Conservation (phyloP, 2,888 invertebrate species). For the Bembecia ichneumoniformis region DNA sequence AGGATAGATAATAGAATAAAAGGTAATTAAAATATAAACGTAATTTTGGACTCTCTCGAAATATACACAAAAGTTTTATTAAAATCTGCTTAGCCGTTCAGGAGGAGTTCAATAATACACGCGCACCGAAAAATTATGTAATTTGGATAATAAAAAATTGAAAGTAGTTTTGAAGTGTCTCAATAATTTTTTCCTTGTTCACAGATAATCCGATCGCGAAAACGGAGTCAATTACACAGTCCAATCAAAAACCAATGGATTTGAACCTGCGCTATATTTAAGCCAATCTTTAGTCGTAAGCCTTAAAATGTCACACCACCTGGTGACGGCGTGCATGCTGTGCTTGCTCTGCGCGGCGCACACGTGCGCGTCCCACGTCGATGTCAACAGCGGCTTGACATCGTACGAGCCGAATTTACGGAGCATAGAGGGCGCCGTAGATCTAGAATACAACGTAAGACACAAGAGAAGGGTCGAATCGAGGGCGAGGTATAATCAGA, state of each 20-base stretch:
- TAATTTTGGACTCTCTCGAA: too few species aligned
- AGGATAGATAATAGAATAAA: too few species aligned
- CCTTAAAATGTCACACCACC: constrained; percentile 58
- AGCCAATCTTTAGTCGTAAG: constrained; percentile 17
- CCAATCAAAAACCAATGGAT: constrained; percentile 5
- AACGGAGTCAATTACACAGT: background rate
- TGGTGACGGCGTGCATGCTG: constrained; percentile 87
- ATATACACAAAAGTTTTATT: too few species aligned
- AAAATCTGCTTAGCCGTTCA: too few species aligned
- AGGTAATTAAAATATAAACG: too few species aligned
- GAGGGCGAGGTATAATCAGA: constrained; percentile 35
- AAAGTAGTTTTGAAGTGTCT: too few species aligned
- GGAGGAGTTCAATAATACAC: too few species aligned
- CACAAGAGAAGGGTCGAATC: constrained; percentile 31
- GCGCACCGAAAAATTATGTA: too few species aligned
- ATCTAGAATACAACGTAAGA: constrained; percentile 31
- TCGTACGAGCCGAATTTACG: constrained; percentile 28
- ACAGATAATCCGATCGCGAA: constrained; percentile 14
- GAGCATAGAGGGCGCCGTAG: constrained; percentile 25
- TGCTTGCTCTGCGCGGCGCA: constrained; percentile 86
- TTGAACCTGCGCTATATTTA: constrained; percentile 2
- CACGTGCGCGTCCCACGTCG: constrained; percentile 81
- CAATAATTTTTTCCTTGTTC: constrained; percentile 7
- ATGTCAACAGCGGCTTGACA: constrained; percentile 30
- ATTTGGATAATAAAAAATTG: too few species aligned